These are phyloP conservation scores for Julus scanicus DNA, from an alignment of 2,888 invertebrate species.

Conservation along the genomic window DNA sequence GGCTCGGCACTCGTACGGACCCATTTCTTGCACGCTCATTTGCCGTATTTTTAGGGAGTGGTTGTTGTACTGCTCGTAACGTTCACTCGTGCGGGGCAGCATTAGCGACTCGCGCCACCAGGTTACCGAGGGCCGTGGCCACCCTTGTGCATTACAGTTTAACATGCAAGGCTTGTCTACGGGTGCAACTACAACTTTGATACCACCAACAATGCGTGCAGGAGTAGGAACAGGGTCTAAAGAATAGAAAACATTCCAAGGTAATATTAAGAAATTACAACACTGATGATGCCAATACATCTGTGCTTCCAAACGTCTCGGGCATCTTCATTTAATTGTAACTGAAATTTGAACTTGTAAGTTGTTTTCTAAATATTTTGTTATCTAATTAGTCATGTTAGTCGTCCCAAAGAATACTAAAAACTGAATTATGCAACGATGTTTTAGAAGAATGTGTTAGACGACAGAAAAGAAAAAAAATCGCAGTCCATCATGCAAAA, in stretches of 20 bases:
- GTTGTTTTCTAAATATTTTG: too few relatives aligned
- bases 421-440: not conserved
- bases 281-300: too few relatives aligned
- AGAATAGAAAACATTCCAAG: conserved; percentile 1
- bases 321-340: too few relatives aligned
- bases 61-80: conserved; percentile 79
- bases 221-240: conserved; percentile 57
- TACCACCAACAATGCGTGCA: conserved; percentile 64
- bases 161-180: conserved; percentile 77
- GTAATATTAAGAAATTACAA: conserved; percentile 22
- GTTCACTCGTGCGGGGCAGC: conserved; percentile 77
- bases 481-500: not conserved
- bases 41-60: conserved; percentile 79
- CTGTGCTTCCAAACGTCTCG: too few relatives aligned
- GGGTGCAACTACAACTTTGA: conserved; percentile 72
- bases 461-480: not conserved
- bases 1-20: conserved; percentile 88
- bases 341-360: too few relatives aligned
- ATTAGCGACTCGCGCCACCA: conserved; percentile 86
- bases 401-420: too few relatives aligned
- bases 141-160: conserved; percentile 84
- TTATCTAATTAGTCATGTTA: too few relatives aligned
- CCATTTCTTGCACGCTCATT: conserved; percentile 78
- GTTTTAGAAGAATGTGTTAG: not conserved
- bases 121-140: conserved; percentile 80